phyloP scores from a whole-genome alignment of 2,888 invertebrate genomes.

The Noctuana brunneofusca region DNA sequence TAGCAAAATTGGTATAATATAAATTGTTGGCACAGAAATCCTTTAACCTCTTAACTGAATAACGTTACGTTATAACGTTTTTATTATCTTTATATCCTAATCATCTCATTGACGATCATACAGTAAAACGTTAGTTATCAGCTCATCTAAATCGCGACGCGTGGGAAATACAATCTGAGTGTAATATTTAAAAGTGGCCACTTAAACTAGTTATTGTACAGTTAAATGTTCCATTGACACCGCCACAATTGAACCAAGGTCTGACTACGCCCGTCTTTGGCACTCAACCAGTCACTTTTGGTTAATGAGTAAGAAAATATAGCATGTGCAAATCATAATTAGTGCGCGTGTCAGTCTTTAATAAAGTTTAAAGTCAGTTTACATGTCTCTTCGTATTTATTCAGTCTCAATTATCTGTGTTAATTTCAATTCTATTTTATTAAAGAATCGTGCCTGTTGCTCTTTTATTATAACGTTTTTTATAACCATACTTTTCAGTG shows the following conservation, averaged over 20 bases:
- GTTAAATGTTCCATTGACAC: slow-evolving; percentile 52
- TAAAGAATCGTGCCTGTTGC: not conserved
- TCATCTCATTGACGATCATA: slow-evolving; percentile 1
- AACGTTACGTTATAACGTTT: no score
- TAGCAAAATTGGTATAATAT: slow-evolving; percentile 11
- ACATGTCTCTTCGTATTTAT: not conserved
- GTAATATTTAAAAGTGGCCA: slow-evolving; percentile 28
- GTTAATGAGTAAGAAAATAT: slow-evolving; percentile 51
- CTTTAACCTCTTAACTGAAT: no score
- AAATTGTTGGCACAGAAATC: no score
- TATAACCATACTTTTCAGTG: no score
- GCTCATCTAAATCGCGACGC: slow-evolving; percentile 6
- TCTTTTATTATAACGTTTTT: no score
- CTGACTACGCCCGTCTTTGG: slow-evolving; percentile 51
- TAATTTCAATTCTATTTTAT: not conserved
- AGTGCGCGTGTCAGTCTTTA: slow-evolving; percentile 8
- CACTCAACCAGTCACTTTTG: slow-evolving; percentile 52
- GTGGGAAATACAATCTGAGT: slow-evolving; percentile 25
- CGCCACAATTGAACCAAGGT: slow-evolving; percentile 55
- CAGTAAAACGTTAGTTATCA: not conserved
- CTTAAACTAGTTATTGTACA: slow-evolving; percentile 39
- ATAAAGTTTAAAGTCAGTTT: slow-evolving; percentile 5
- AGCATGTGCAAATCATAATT: slow-evolving; percentile 20
- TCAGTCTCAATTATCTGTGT: not conserved
- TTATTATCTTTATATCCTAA: not conserved